Percentiles rank a stretch among this genome's conserved stretches.
These are phyloP conservation scores for Oikopleura vanhoeffeni DNA, from an alignment of 23 tunicate genomes.

Conservation along the genomic window DNA sequence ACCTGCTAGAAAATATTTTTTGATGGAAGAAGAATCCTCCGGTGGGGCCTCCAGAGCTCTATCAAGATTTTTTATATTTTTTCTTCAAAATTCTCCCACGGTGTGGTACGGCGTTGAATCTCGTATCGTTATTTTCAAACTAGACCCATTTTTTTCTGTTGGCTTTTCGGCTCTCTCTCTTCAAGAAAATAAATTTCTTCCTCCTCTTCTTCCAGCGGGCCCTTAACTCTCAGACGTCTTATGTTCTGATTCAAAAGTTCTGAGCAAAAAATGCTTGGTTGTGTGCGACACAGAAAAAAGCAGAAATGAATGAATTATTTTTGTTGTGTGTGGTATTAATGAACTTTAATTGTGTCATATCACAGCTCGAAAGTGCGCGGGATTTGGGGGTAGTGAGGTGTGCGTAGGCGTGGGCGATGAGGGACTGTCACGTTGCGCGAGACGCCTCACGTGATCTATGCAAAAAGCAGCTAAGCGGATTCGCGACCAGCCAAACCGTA, in stretches of 20 bases:
- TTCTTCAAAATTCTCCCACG: not conserved
- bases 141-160: no score
- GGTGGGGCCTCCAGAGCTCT: not conserved
- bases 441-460: no score
- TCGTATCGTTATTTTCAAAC: no score
- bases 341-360: constrained; percentile 1
- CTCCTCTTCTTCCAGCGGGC: not conserved
- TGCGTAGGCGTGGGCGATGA: no score
- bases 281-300: no score
- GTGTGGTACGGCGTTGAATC: not conserved
- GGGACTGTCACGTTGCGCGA: no score
- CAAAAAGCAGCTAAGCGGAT: no score
- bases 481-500: no score
- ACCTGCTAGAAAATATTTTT: not conserved
- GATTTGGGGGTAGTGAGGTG: no score
- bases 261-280: no score
- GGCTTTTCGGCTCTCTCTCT: not conserved
- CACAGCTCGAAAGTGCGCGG: not conserved
- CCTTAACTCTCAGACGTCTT: not conserved
- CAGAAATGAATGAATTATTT: not conserved
- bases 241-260: no score
- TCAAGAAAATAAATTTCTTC: no score
- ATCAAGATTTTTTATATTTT: not conserved
- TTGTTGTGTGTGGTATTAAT: not conserved
- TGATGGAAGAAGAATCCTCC: constrained; percentile 4